Evolutionary conservation across 2,888 invertebrate genomes (phyloP), one percentile per base, ranked within the genome.

Genomic region (Aquatica leii): DNA sequence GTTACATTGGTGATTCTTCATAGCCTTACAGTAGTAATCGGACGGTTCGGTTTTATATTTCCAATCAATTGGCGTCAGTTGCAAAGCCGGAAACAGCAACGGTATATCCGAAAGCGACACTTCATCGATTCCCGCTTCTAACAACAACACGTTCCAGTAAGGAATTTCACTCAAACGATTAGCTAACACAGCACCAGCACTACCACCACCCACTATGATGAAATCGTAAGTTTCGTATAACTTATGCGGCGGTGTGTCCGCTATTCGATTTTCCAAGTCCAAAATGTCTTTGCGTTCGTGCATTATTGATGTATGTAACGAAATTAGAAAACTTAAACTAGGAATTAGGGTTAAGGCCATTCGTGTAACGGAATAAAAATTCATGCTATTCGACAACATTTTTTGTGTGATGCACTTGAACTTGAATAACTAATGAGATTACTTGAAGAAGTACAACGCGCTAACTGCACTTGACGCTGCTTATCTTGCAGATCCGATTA

Each of bases 61-160:
- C 94, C 94, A 95, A 78, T 95, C 94, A 70, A 93, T 83, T 0
- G 88, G 86, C 0, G 90, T 88, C 11, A 87, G 82, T 80, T 93
- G 93, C 15, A 94, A 82, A 0, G 86, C 81, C 0, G 91, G 90
- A 72, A 91, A 91, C 68, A 91, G 59, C 12, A 88, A 81, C 0
- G 94, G 94, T 18, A 93, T 76, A 68, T 94, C 94, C 0, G 90
- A 85, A 1, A 93, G 69, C 0, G 88, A 82, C 8, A 90, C 14
- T 75, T 92, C 92, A 68, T 92, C 91, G 6, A 86, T 86, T 0
- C 93, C 94, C 0, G 93, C 93, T 83, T 94, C 94, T 50, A 94
- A 71, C n/a, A 94, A 80, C 1, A 94, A 80, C 0, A 94, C 85
- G 67, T 83, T 88, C 90, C 91, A 91, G 15, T 86, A 80, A 0